Evolutionary conservation across 2,113 vertebrate species (phyloP), one percentile per base, ranked within the genome.

Genomic region (Indicator maculatus): DNA sequence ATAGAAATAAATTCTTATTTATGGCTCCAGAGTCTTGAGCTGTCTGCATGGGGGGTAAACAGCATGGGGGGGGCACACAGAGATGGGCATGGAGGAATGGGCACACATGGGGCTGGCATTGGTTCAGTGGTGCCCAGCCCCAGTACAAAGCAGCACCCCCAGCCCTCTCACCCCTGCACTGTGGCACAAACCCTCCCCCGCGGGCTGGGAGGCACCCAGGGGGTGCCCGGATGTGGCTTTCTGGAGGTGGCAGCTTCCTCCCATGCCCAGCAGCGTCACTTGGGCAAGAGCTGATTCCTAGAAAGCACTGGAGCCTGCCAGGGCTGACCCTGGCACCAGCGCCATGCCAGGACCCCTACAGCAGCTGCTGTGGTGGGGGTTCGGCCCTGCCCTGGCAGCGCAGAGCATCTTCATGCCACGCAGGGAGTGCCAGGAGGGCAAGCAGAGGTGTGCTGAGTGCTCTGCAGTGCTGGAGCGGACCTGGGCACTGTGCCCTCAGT

Each of bases 201-300:
- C 8, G 60, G 60, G 27, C 4, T 3, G 1, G 60, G 74, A 41
- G 56, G 44, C 21, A 26, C 5, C 55, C 4, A 3, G 3, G 36
- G 67, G 33, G 4, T 0, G 24, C 12, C 23, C 0, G 58, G 30
- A 23, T 10, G 76, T 8, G 8, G 47, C 44, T 19, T 11, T 8
- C 12, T 11, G 47, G 64, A 70, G 83, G 66, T 1, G 13, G 65
- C 60, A 27, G 3, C 75, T 90, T 92, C 95, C 94, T 92, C 82
- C 63, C 27, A 5, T 44, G 0, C 27, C 74, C 8, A 0, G 20
- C 58, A 17, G 55, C 1, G 0, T 3, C 1, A 11, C 75, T 88
- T 80, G 86, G 45, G 93, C 86, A 94, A 94, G 75, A 90, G 82
- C 36, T 3, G 45, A 67, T 94, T 96, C 95, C 89, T 96, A 90